Percentiles rank a stretch among this genome's conserved stretches.
phyloP scores from a whole-genome alignment of 2,797 vertebrate genomes.

The Chelonia mydas region DNA sequence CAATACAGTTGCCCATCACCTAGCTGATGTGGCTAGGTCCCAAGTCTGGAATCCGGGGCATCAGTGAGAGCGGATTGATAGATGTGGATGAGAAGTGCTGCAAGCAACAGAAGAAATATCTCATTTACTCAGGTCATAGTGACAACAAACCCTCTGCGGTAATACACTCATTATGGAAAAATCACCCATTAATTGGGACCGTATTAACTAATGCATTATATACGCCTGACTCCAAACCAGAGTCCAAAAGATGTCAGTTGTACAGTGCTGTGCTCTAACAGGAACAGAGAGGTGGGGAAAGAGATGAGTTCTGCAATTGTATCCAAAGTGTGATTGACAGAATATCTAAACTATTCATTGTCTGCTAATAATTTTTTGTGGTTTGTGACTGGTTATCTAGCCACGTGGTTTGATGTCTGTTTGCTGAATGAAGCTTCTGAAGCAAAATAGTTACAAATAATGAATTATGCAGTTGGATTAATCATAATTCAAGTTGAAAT shows the following conservation, averaged over 20 bases:
- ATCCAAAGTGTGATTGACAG: background rate
- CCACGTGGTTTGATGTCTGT: background rate
- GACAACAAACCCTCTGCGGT: background rate
- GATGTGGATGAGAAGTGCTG: background rate
- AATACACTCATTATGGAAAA: background rate
- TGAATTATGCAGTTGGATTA: background rate
- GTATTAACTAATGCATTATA: background rate
- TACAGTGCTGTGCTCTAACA: background rate
- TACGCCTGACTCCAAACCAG: background rate
- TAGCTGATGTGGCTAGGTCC: background rate
- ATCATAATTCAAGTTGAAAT: background rate
- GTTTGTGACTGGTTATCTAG: background rate
- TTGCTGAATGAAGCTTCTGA: background rate
- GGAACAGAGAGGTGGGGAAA: background rate
- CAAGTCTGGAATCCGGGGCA: background rate
- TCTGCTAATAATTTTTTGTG: background rate
- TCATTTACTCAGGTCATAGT: background rate
- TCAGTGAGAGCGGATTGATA: too few species aligned
- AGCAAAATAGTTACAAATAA: conserved; percentile 5
- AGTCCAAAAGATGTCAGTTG: background rate
- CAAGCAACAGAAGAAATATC: background rate
- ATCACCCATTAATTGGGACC: background rate
- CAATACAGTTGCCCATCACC: background rate
- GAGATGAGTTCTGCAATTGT: background rate
- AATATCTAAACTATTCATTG: background rate